A percentile compares a stretch with the other conserved stretches of the same genome.
Evolutionary conservation across 1,140 invertebrate species (phyloP).

Genomic region (Calosoma granatense): DNA sequence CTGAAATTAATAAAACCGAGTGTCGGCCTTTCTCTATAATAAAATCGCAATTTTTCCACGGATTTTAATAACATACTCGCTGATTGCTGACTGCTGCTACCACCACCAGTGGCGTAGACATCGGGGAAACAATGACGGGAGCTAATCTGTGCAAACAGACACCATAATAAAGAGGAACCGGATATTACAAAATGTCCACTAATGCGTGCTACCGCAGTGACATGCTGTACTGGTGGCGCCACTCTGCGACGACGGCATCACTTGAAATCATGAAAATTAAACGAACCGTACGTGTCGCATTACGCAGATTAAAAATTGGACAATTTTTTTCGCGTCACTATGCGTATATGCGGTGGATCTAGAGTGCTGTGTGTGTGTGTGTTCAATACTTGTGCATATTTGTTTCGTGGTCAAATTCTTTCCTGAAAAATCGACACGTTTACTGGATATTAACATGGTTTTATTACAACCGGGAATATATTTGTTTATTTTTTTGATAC

Average conservation of each 20-base stretch:
- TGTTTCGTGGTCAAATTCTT: too few species aligned
- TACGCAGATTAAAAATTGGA: not conserved
- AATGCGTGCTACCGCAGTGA: not conserved
- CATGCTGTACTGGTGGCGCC: not conserved
- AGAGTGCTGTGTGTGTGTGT: not conserved
- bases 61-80: not conserved
- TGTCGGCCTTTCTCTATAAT: not conserved
- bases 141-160: not conserved
- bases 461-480: not conserved
- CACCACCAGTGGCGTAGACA: not conserved
- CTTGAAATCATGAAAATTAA: not conserved
- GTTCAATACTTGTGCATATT: not conserved
- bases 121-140: not conserved
- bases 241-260: not conserved
- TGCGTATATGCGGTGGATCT: not conserved
- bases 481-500: not conserved
- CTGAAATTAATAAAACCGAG: not conserved
- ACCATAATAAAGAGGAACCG: not conserved
- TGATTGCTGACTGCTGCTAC: too few species aligned
- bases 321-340: not conserved
- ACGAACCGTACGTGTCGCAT: not conserved
- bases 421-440: not conserved
- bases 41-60: not conserved
- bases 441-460: not conserved
- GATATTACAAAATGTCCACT: not conserved